These are phyloP conservation scores for Hyalella azteca DNA, from an alignment of 2,888 invertebrate species.

Conservation along the genomic window DNA sequence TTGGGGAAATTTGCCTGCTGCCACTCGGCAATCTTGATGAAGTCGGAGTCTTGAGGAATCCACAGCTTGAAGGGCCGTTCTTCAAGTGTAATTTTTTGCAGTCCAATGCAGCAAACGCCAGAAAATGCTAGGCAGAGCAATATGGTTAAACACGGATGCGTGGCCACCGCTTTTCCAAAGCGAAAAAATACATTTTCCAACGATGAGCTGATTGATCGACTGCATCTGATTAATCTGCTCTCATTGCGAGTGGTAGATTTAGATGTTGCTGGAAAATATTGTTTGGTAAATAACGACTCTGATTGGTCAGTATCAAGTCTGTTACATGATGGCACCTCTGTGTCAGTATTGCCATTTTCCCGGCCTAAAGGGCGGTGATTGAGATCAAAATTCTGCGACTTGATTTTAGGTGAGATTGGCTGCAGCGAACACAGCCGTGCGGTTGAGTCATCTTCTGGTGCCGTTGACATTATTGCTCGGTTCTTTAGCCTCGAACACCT, in stretches of 20 bases:
- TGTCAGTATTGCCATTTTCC: background rate
- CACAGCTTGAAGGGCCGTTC: slow-evolving; percentile 68
- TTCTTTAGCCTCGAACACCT: too few relatives aligned
- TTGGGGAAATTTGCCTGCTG: slow-evolving; percentile 50
- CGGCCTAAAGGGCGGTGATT: too few relatives aligned
- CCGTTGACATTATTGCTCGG: background rate
- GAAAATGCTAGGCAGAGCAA: slow-evolving; percentile 45
- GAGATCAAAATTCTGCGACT: background rate
- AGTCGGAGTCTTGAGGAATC: slow-evolving; percentile 75
- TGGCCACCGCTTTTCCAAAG: slow-evolving; percentile 51
- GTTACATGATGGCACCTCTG: background rate
- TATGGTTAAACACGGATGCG: slow-evolving; percentile 50
- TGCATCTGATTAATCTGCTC: slow-evolving; percentile 37
- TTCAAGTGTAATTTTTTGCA: slow-evolving; percentile 53
- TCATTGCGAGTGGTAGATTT: background rate
- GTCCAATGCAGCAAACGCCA: slow-evolving; percentile 45
- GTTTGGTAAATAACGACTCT: background rate
- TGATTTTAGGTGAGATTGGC: background rate
- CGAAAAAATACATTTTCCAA: slow-evolving; percentile 47
- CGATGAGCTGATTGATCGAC: slow-evolving; percentile 39
- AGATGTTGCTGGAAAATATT: background rate
- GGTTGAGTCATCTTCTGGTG: background rate
- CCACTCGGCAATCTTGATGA: slow-evolving; percentile 52
- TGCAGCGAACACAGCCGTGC: background rate
- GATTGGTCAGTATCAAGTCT: background rate